Conservation (phyloP, 2,888 invertebrate genomes). For the Mechanitis mazaeus region DNA sequence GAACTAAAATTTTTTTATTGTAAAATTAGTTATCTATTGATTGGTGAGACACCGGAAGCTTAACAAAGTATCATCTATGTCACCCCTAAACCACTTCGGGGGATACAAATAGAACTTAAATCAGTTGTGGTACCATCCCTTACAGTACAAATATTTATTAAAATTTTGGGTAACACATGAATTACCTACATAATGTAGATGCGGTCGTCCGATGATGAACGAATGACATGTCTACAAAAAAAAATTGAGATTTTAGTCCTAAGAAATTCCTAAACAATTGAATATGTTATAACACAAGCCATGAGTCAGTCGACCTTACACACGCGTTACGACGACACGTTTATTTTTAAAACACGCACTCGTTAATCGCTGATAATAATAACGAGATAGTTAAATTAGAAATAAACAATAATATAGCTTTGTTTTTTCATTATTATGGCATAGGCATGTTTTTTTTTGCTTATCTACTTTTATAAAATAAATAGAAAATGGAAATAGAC, state of each 20-base stretch:
- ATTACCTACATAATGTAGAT: no score
- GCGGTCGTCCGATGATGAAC: no score
- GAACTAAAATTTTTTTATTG: no score
- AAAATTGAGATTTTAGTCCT: no score
- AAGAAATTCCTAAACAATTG: background rate
- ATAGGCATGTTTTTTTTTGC: background rate
- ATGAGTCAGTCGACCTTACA: conserved; percentile 42
- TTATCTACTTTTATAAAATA: conserved; percentile 3
- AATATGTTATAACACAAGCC: background rate
- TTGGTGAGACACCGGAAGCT: conserved; percentile 19
- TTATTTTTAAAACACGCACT: conserved; percentile 46
- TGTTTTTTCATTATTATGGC: no score
- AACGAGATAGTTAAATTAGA: background rate
- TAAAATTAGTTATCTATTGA: background rate
- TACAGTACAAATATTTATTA: conserved; percentile 7
- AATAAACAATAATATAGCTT: conserved; percentile 6
- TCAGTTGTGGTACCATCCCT: conserved; percentile 21
- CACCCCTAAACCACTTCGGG: conserved; percentile 11
- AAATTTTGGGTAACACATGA: no score
- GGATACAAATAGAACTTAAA: conserved; percentile 24
- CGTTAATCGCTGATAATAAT: background rate
- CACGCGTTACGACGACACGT: conserved; percentile 43
- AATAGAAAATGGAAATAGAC: conserved; percentile 76
- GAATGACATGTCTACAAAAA: no score
- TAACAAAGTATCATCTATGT: conserved; percentile 15